Evolutionary conservation across 2,113 vertebrate species (phyloP).

Genomic region (Speoplatyrhinus poulsoni): DNA sequence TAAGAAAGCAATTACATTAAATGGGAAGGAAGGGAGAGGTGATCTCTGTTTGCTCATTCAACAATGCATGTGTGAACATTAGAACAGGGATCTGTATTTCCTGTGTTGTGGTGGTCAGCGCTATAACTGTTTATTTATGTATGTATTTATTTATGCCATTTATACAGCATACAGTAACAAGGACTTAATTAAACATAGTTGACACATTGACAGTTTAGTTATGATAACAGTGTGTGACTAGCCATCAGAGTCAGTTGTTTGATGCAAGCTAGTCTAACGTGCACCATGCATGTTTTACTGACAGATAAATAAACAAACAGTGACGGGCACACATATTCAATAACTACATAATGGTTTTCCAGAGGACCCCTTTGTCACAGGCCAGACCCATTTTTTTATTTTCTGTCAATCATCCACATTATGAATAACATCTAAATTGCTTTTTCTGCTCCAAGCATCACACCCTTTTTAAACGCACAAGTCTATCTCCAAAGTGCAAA

Average conservation of each 20-base stretch:
- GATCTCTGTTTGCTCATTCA: not conserved
- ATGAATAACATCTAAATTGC: conserved; percentile 64
- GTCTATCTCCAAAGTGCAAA: conserved; percentile 55
- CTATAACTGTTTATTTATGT: not conserved
- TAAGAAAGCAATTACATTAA: not conserved
- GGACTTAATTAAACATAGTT: conserved; percentile 1
- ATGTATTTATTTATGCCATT: not conserved
- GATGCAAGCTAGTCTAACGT: not conserved
- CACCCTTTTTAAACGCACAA: conserved; percentile 50
- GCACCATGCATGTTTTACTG: not conserved
- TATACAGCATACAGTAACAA: not conserved
- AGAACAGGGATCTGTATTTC: not conserved
- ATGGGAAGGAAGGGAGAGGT: not conserved
- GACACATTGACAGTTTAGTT: conserved; percentile 11
- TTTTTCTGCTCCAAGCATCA: conserved; percentile 52
- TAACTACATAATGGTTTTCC: conserved; percentile 26
- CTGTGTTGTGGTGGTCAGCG: not conserved
- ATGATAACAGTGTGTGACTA: conserved; percentile 3
- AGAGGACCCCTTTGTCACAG: conserved; percentile 33
- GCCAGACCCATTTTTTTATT: conserved; percentile 58
- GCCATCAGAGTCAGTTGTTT: conserved; percentile 3
- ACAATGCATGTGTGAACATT: not conserved
- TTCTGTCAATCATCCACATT: conserved; percentile 64
- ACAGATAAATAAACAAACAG: conserved; percentile 27
- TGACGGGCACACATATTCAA: conserved; percentile 35